A percentile compares a stretch with the other conserved stretches of the same genome.
Conservation (phyloP, 2,888 invertebrate species). For the Opisthograptis luteolata region DNA sequence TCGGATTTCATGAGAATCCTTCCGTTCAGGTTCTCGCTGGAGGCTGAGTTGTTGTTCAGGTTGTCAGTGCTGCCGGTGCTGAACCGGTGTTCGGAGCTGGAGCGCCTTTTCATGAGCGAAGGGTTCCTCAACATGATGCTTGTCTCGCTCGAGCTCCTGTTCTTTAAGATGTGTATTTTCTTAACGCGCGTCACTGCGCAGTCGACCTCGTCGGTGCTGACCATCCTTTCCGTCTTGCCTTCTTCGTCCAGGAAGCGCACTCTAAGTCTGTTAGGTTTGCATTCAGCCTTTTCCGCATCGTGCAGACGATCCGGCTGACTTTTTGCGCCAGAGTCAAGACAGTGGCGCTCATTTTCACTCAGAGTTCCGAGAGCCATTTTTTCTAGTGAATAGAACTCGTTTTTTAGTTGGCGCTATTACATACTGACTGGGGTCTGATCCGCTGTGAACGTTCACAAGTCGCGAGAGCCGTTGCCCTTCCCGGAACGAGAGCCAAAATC, state of each 20-base stretch:
- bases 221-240: conserved; percentile 77
- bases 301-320: conserved; percentile 66
- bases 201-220: conserved; percentile 77
- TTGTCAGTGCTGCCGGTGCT: conserved; percentile 63
- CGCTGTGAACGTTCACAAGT: conserved; percentile 38
- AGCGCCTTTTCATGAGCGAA: conserved; percentile 69
- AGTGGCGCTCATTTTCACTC: conserved; percentile 76
- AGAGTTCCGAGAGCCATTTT: conserved; percentile 78
- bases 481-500: conserved; percentile 45
- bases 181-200: conserved; percentile 72
- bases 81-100: conserved; percentile 64
- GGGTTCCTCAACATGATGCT: conserved; percentile 76
- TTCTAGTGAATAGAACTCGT: conserved; percentile 42
- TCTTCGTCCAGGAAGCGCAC: conserved; percentile 79
- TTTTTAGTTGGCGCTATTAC: conserved; percentile 46
- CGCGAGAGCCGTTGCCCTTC: conserved; percentile 41
- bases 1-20: conserved; percentile 48
- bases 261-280: conserved; percentile 68
- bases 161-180: conserved; percentile 79
- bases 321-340: conserved; percentile 68
- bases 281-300: conserved; percentile 69
- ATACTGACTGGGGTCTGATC: conserved; percentile 46
- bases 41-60: conserved; percentile 70
- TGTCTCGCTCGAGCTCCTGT: conserved; percentile 80
- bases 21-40: conserved; percentile 73